Evolutionary conservation across 1,140 invertebrate species (phyloP).

Genomic region (Penaeus chinensis): DNA sequence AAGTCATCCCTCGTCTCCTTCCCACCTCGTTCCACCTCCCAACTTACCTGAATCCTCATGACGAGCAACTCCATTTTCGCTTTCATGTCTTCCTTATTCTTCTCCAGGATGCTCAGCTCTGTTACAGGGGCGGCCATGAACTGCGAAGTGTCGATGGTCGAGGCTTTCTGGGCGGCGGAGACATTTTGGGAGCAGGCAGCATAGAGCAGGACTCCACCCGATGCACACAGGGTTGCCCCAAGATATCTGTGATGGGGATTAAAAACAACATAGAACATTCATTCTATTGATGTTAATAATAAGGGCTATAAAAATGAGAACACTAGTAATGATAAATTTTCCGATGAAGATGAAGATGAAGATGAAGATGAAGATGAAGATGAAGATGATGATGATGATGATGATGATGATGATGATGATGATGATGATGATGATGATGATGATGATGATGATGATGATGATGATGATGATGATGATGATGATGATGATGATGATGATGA

Average conservation of each 20-base stretch:
- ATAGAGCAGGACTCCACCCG: conserved; percentile 33
- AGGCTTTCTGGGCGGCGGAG: conserved; percentile 33
- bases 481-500: no score
- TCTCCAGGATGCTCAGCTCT: conserved; percentile 73
- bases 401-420: no score
- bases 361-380: no score
- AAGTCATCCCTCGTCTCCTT: not conserved
- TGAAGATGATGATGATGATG: no score
- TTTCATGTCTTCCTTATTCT: conserved; percentile 83
- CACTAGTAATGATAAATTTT: no score
- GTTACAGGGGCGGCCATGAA: conserved; percentile 90
- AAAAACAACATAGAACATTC: no score
- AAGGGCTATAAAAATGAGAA: no score
- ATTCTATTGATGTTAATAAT: no score
- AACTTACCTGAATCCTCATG: conserved; percentile 78
- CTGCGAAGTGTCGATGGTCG: conserved; percentile 13
- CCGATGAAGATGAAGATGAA: no score
- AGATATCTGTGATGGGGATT: conserved; percentile 10
- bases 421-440: no score
- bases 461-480: no score
- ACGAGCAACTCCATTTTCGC: conserved; percentile 91
- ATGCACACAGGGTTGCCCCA: conserved; percentile 16
- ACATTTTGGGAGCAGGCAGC: conserved; percentile 2
- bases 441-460: no score
- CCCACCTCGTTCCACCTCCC: conserved; percentile 58